These are phyloP conservation scores for Stenodera caucasica DNA, from an alignment of 2,888 invertebrate genomes.

Conservation along the genomic window DNA sequence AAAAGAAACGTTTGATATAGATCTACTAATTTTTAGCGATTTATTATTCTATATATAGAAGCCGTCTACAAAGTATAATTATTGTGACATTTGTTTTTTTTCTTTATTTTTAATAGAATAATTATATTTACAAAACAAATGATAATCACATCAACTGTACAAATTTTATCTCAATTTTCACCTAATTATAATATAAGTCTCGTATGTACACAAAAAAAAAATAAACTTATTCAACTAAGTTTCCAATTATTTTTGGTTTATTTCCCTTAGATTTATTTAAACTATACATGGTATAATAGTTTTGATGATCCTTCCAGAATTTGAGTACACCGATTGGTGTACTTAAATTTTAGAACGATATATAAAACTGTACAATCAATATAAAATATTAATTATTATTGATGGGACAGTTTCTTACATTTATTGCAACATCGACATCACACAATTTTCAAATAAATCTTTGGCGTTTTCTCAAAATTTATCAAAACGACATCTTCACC, in stretches of 20 bases:
- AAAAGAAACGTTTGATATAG: not conserved
- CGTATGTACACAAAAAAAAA: conserved; percentile 11
- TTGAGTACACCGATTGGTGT: conserved; percentile 20
- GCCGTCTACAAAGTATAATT: not conserved
- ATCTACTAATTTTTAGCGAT: conserved; percentile 3
- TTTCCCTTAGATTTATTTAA: not conserved
- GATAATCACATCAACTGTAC: conserved; percentile 10
- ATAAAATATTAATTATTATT: not conserved
- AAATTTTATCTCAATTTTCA: not conserved
- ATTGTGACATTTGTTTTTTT: not conserved
- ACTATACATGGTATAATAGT: conserved; percentile 11
- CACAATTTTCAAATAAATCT: conserved; percentile 42
- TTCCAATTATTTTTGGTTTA: not conserved
- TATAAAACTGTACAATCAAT: not conserved
- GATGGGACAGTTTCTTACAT: conserved; percentile 13
- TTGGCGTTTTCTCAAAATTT: conserved; percentile 44
- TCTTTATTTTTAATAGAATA: not conserved
- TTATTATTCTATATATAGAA: not conserved
- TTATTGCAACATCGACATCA: conserved; percentile 51
- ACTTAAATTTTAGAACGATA: not conserved
- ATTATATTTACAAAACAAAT: conserved; percentile 24
- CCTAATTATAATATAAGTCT: not conserved
- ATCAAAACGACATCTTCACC: conserved; percentile 62
- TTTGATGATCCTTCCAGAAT: conserved; percentile 28
- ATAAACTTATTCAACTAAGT: conserved; percentile 34